Evolutionary conservation across 2,113 vertebrate genomes (phyloP), one percentile per base, ranked within the genome.

Genomic region (Sigmodon hispidus): DNA sequence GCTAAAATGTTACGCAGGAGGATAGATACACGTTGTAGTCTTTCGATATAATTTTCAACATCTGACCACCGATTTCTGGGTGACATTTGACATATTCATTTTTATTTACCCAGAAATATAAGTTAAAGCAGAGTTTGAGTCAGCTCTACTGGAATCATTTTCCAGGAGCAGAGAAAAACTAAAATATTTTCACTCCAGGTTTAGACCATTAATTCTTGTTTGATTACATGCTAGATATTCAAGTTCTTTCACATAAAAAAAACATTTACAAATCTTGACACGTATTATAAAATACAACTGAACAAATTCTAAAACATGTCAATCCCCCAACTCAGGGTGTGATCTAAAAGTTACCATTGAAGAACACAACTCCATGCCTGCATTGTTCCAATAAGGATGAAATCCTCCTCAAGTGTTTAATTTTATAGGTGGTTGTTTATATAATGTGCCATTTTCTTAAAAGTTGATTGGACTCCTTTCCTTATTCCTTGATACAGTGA

Each of bases 241-340:
- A 95, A 89, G n/a, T 63, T 36, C 43, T 75, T 87, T 13, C 26
- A 76, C 29, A 69, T 87, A 63, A 77, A 65, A 52, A 26, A 93
- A 93, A 94, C 57, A 69, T 86, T 88, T 24, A 31, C 67, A 83
- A 91, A 69, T 73, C 59, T 55, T 91, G 9, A 87, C 73, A 52
- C 75, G 15, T 76, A 40, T 81, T 80, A 87, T 11, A 69, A 50
- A 70, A 52, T 57, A 65, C 26, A 89, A 84, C 34, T 29, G 34
- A 93, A 81, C 29, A 7, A 67, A 10, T 94, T 85, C 79, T 86
- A 88, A 92, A 90, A 91, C 6, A 19, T 76, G 13, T 31, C 43
- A 61, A 12, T 34, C 29, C 8, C 24, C 15, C 13, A 63, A 19
- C 40, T 26, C 29, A 89, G 26, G 24, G 91, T 7, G 19, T 40